A percentile compares a stretch with the other conserved stretches of the same genome.
These are phyloP conservation scores for Poeciliopsis turneri DNA, from an alignment of 2,797 vertebrate genomes.

Conservation along the genomic window DNA sequence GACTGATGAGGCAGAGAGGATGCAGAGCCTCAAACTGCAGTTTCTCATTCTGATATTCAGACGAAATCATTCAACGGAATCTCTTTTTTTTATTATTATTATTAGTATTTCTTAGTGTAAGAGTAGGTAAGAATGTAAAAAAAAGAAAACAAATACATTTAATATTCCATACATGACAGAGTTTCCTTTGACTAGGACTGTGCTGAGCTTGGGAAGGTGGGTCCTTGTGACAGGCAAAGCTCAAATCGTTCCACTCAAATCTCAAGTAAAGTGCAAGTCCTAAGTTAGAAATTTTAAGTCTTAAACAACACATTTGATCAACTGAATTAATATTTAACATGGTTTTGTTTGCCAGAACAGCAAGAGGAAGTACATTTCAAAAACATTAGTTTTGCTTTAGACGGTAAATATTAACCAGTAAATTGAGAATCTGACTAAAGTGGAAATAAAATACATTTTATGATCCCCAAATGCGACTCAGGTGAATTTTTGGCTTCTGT, in stretches of 20 bases:
- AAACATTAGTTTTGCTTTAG: too few relatives aligned
- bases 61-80: background rate
- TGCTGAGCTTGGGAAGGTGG: background rate
- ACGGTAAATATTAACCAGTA: too few relatives aligned
- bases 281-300: background rate
- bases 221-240: background rate
- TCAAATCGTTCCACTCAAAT: background rate
- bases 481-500: too few relatives aligned
- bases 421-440: too few relatives aligned
- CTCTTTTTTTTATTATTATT: background rate
- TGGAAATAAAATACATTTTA: too few relatives aligned
- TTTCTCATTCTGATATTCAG: background rate
- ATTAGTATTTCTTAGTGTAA: background rate
- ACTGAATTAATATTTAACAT: too few relatives aligned
- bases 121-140: background rate
- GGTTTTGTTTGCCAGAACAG: too few relatives aligned
- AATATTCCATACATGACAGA: too few relatives aligned
- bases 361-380: too few relatives aligned
- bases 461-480: too few relatives aligned
- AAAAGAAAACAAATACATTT: background rate
- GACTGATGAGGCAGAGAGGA: background rate
- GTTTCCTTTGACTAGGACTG: background rate
- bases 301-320: background rate
- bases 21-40: background rate
- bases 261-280: background rate